A percentile compares a stretch with the other conserved stretches of the same genome.
Conservation (phyloP, 2,888 invertebrate genomes). For the Drosophila incognita region DNA sequence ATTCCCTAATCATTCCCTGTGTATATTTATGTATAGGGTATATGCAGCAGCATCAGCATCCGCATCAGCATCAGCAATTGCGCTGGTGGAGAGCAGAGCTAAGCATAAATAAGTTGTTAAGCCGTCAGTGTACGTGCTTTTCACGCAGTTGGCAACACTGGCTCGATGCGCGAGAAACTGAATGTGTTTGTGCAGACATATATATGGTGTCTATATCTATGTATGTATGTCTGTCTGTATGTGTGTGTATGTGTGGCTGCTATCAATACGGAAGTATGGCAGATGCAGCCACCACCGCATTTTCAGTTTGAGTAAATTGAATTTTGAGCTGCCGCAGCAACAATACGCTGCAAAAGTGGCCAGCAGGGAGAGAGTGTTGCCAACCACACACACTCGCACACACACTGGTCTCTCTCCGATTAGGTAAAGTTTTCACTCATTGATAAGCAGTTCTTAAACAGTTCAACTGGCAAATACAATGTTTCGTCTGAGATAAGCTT, state of each 20-base stretch:
- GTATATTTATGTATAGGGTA: slow-evolving; percentile 28
- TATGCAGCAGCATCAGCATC: slow-evolving; percentile 24
- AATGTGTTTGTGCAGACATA: neutral
- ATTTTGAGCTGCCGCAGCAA: slow-evolving; percentile 58
- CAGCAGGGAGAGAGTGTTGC: slow-evolving; percentile 47
- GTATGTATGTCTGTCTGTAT: slow-evolving; percentile 1
- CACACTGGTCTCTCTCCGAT: slow-evolving; percentile 51
- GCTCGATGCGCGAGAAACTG: slow-evolving; percentile 7
- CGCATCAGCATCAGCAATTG: slow-evolving; percentile 24
- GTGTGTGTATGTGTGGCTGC: slow-evolving; percentile 30
- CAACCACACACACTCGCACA: slow-evolving; percentile 24
- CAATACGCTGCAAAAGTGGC: slow-evolving; percentile 26
- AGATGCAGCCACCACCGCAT: slow-evolving; percentile 54
- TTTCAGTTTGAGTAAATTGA: slow-evolving; percentile 75
- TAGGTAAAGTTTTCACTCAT: slow-evolving; percentile 67
- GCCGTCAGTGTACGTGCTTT: slow-evolving; percentile 74
- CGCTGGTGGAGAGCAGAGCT: slow-evolving; percentile 50
- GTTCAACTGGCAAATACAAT: slow-evolving; percentile 15
- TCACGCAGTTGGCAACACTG: slow-evolving; percentile 65
- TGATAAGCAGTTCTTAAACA: slow-evolving; percentile 43
- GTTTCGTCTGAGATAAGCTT: slow-evolving; percentile 32
- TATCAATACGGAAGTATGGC: slow-evolving; percentile 57
- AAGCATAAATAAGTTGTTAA: slow-evolving; percentile 80
- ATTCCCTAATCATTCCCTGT: neutral
- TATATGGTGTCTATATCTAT: slow-evolving; percentile 10